Conservation (phyloP, 2,113 vertebrate genomes). For the Antechinus stuartii region DNA sequence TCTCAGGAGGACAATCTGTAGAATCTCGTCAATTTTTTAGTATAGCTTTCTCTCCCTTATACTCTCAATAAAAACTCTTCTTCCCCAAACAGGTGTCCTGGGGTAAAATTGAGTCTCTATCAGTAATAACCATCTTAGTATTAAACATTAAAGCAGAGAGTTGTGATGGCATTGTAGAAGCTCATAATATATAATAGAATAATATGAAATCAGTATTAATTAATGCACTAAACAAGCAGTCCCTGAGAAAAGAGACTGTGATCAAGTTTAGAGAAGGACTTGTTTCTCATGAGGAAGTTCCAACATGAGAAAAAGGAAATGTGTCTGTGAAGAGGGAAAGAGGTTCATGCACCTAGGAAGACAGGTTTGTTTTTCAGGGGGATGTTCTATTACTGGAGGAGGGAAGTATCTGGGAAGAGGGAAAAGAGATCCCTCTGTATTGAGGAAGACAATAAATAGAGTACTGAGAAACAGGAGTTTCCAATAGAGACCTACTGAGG, state of each 20-base stretch:
- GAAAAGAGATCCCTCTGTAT: background rate
- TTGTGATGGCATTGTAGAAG: constrained; percentile 27
- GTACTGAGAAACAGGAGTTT: constrained; percentile 15
- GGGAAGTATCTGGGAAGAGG: constrained; percentile 1
- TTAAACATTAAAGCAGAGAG: constrained; percentile 77
- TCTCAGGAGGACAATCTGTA: constrained; percentile 66
- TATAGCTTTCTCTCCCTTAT: constrained; percentile 66
- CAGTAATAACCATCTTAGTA: constrained; percentile 66
- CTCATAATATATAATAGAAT: constrained; percentile 40
- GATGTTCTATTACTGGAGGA: background rate
- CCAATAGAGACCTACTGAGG: constrained; percentile 39
- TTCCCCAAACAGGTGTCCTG: constrained; percentile 56
- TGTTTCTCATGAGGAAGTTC: background rate
- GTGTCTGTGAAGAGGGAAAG: constrained; percentile 4
- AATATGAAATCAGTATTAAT: constrained; percentile 50
- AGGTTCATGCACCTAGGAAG: background rate
- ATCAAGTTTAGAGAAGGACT: background rate
- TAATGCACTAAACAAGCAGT: constrained; percentile 35
- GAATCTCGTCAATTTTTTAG: constrained; percentile 73
- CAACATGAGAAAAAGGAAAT: background rate
- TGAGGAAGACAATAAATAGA: constrained; percentile 25
- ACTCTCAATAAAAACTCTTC: constrained; percentile 75
- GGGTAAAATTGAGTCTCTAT: constrained; percentile 71
- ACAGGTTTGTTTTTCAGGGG: background rate
- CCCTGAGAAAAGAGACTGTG: constrained; percentile 38